phyloP scores from a whole-genome alignment of 2,797 vertebrate genomes.

The Protonibea diacanthus region DNA sequence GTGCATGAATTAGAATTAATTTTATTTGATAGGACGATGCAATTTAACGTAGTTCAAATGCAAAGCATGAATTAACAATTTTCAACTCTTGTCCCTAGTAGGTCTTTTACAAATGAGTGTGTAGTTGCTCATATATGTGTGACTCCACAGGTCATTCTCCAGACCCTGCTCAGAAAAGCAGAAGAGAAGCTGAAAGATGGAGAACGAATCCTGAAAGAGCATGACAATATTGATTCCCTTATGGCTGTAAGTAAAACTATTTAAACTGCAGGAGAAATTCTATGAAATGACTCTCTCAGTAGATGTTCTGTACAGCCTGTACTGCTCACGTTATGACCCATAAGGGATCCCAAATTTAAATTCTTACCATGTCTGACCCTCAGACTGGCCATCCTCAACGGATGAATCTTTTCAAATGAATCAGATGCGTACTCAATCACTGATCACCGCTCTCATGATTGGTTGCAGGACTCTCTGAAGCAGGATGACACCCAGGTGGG shows the following conservation, averaged over 20 bases:
- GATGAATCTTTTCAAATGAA: not conserved
- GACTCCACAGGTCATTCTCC: constrained; percentile 74
- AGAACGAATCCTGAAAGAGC: constrained; percentile 75
- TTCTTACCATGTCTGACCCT: not conserved
- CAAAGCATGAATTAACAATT: no score
- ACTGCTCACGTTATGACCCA: not conserved
- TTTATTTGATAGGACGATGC: no score
- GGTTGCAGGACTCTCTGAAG: constrained; percentile 71
- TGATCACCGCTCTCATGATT: not conserved
- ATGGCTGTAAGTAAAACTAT: constrained; percentile 72
- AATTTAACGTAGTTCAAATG: no score
- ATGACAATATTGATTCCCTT: constrained; percentile 66
- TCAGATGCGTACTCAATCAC: not conserved
- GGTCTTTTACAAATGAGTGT: no score
- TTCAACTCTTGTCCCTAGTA: no score
- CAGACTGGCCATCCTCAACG: not conserved
- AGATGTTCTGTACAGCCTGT: not conserved
- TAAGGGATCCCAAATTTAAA: not conserved
- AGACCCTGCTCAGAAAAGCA: constrained; percentile 76
- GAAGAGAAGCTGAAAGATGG: constrained; percentile 78
- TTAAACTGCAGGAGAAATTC: not conserved
- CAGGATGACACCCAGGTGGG: constrained; percentile 75
- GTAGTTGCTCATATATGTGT: constrained; percentile 11
- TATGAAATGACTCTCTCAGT: not conserved
- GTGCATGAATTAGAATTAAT: not conserved